Percentiles rank a stretch among this genome's conserved stretches.
These are phyloP conservation scores for Papilio helenus DNA, from an alignment of 1,140 invertebrate species.

Conservation along the genomic window DNA sequence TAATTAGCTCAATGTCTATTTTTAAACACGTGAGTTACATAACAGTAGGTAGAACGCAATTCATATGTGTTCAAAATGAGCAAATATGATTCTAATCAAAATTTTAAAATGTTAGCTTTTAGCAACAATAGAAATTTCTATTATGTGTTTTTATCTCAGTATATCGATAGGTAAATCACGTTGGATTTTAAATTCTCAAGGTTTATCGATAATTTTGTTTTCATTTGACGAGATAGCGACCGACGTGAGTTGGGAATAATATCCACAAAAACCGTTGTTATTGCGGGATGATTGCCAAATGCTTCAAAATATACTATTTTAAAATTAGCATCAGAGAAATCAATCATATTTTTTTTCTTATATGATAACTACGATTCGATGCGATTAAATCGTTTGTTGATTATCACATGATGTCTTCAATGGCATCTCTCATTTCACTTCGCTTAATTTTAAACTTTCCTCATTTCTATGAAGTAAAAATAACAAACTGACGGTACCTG, in stretches of 20 bases:
- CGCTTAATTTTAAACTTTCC: background rate
- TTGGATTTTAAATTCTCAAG: background rate
- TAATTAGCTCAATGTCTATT: background rate
- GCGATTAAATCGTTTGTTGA: background rate
- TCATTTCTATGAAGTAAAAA: background rate
- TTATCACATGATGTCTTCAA: background rate
- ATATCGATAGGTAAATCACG: background rate
- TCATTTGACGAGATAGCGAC: background rate
- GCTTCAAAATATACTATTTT: background rate
- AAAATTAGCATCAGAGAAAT: conserved; percentile 2
- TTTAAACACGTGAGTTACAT: background rate
- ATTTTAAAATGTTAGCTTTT: background rate
- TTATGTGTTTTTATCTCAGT: background rate
- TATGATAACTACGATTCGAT: too few relatives aligned
- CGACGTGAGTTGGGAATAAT: background rate
- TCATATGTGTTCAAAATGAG: background rate
- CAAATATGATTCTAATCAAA: background rate
- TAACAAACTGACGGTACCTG: too few relatives aligned
- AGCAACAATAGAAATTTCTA: too few relatives aligned
- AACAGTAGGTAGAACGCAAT: background rate
- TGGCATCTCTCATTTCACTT: background rate
- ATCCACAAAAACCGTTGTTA: background rate
- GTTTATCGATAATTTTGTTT: background rate
- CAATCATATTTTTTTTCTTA: background rate
- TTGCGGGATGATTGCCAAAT: background rate